Evolutionary conservation across 2,113 vertebrate genomes (phyloP), one percentile per base, ranked within the genome.

Genomic region (Engystomops pustulosus): DNA sequence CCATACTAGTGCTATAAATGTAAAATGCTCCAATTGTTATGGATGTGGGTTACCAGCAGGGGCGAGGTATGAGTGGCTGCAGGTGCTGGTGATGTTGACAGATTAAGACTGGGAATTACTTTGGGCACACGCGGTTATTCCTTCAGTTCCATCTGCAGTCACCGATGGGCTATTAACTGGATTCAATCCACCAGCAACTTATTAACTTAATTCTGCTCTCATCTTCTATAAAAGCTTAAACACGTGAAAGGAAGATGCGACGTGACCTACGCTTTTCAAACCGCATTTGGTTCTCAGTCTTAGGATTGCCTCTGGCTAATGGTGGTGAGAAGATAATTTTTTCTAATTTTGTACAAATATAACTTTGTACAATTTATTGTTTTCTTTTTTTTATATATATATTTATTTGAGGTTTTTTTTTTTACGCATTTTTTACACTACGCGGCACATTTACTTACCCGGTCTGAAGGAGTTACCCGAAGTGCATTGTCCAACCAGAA

Each of bases 41-140:
- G 17, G 34, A 75, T 51, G 72, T 9, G 72, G 45, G 41, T 75
- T 32, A 75, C 47, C 47, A 53, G 72, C 45, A 75, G 72, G 72
- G 41, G 45, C 72, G 10, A 75, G 32, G 45, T 11, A 11, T 20
- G 72, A 75, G 72, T 75, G 72, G 14, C 20, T 75, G 72, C 72
- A 75, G 72, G 72, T 75, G 72, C 7, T 72, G 41, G 14, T 72
- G n/a, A 72, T 47, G 27, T n/a, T 51, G 45, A 25, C 72, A 12
- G 27, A 32, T 30, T 76, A n/a, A 53, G 47, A 76, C 53, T 53
- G 49, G 27, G 72, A 76, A 76, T 76, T 51, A 12, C 17, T 53
- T 76, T 36, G 34, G 72, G 72, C 72, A 34, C 27, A 76, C 49
- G 27, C 72, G 34, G 41, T n/a, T 32, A 20, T 53, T 34, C 27